Conservation (phyloP, 1,140 invertebrate genomes). For the Portunus trituberculatus region DNA sequence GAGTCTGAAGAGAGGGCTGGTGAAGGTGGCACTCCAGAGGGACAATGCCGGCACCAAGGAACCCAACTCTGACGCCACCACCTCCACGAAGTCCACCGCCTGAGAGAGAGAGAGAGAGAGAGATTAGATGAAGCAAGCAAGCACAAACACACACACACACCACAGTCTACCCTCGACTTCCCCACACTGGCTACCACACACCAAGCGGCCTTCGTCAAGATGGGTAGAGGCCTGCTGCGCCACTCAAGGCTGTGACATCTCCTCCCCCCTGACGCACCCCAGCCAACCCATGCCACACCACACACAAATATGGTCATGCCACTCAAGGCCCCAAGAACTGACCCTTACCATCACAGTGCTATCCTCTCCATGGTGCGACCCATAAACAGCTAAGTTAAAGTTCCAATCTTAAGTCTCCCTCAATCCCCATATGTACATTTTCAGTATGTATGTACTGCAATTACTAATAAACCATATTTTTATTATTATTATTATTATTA, state of each 20-base stretch:
- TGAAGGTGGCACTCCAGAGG: conserved; percentile 26
- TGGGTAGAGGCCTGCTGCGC: no score
- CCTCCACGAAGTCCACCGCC: conserved; percentile 39
- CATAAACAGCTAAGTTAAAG: no score
- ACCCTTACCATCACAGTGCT: neutral
- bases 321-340: neutral
- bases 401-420: neutral
- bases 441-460: no score
- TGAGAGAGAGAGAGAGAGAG: neutral
- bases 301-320: no score
- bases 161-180: neutral
- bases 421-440: no score
- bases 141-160: neutral
- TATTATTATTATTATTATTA: neutral
- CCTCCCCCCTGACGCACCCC: no score
- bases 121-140: neutral
- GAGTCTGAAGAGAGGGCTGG: neutral
- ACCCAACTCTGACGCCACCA: neutral
- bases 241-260: no score
- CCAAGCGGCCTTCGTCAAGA: no score
- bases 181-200: no score
- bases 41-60: neutral
- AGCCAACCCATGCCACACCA: no score
- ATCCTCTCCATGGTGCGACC: no score
- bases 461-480: neutral